A percentile compares a stretch with the other conserved stretches of the same genome.
Conservation (phyloP, 2,888 invertebrate species). For the Gymnoscelis rufifasciata region DNA sequence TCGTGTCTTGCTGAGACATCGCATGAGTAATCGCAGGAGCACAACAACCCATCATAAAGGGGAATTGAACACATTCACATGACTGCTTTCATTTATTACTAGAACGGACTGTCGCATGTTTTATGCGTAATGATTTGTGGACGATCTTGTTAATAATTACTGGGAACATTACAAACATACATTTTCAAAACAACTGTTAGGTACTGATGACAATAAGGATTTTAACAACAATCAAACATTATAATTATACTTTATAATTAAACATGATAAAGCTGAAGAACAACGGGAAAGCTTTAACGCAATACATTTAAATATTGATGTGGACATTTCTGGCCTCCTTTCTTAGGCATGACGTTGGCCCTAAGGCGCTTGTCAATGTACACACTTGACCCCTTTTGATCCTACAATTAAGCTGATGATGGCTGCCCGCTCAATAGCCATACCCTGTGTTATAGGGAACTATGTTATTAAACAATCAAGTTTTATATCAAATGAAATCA, state of each 20-base stretch:
- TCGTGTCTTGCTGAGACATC: slow-evolving; percentile 51
- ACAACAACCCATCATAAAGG: slow-evolving; percentile 42
- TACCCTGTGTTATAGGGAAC: slow-evolving; percentile 3
- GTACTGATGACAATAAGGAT: too few species aligned
- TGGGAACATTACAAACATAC: too few species aligned
- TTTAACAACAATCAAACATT: too few species aligned
- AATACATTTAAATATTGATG: neutral
- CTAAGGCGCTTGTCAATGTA: slow-evolving; percentile 75
- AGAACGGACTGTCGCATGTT: slow-evolving; percentile 6
- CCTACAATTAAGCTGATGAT: slow-evolving; percentile 74
- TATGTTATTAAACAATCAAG: slow-evolving; percentile 3
- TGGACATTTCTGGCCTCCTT: slow-evolving; percentile 29
- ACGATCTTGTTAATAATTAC: too few species aligned
- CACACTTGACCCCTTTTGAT: slow-evolving; percentile 79
- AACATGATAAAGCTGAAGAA: too few species aligned
- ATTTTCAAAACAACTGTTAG: too few species aligned
- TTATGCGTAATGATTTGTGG: neutral
- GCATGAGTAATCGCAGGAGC: slow-evolving; percentile 52
- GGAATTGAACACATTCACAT: slow-evolving; percentile 41
- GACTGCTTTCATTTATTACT: slow-evolving; percentile 12
- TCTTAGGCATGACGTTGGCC: slow-evolving; percentile 67
- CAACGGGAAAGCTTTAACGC: too few species aligned
- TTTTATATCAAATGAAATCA: neutral
- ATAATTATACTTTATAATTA: too few species aligned
- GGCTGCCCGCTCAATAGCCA: slow-evolving; percentile 38